Conservation (phyloP, 2,888 invertebrate genomes). For the Pristionchus fissidentatus region DNA sequence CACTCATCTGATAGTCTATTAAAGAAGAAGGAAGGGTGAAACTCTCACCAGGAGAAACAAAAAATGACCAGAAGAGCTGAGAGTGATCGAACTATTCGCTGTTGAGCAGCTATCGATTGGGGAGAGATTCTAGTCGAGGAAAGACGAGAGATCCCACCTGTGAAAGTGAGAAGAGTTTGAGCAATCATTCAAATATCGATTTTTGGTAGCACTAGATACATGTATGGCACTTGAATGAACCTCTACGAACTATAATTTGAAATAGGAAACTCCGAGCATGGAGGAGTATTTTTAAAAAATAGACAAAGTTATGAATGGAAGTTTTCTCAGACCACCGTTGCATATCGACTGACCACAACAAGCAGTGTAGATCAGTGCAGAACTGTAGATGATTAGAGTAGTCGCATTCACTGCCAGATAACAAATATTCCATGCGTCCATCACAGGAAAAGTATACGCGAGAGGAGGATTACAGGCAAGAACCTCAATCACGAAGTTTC, state of each 20-base stretch:
- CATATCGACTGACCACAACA: conserved; percentile 27
- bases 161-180: background rate
- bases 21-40: background rate
- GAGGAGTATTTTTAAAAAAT: background rate
- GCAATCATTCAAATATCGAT: too few species aligned
- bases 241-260: too few species aligned
- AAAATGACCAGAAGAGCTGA: conserved; percentile 45
- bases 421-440: conserved; percentile 37
- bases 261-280: too few species aligned
- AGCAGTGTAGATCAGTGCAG: conserved; percentile 20
- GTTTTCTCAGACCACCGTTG: background rate
- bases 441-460: conserved; percentile 20
- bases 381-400: conserved; percentile 38
- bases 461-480: conserved; percentile 45
- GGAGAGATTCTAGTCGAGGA: background rate
- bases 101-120: conserved; percentile 29
- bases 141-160: conserved; percentile 23
- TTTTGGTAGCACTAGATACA: too few species aligned
- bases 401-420: conserved; percentile 45
- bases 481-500: background rate
- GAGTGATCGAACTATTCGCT: conserved; percentile 35
- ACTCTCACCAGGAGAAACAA: conserved; percentile 37
- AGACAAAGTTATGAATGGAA: background rate
- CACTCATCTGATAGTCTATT: background rate
- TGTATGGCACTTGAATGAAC: too few species aligned